Conservation (phyloP, 2,797 vertebrate species). For the Chaunax sp. region DNA sequence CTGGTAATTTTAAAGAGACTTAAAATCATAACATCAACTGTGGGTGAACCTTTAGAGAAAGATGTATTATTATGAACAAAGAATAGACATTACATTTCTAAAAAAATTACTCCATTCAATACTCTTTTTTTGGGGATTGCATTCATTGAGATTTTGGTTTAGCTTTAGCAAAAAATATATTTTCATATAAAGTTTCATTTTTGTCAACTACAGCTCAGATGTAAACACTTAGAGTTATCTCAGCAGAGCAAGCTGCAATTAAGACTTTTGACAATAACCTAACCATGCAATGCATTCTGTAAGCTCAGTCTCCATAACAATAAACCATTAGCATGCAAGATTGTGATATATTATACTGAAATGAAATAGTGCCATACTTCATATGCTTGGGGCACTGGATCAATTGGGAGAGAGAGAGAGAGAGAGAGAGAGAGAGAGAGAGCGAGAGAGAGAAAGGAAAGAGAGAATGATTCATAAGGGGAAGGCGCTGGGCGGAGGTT, state of each 20-base stretch:
- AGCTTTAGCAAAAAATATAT: no score
- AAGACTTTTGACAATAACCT: constrained; percentile 52
- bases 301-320: constrained; percentile 55
- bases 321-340: constrained; percentile 69
- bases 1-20: not conserved
- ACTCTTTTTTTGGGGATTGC: no score
- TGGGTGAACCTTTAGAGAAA: no score
- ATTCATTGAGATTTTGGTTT: no score
- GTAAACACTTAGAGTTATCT: constrained; percentile 35
- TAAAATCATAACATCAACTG: not conserved
- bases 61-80: no score
- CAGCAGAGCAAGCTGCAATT: constrained; percentile 41
- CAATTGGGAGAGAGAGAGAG: constrained; percentile 64
- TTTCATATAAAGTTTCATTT: constrained; percentile 6
- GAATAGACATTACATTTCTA: no score
- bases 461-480: constrained; percentile 79
- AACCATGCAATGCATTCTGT: constrained; percentile 36
- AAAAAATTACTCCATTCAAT: no score
- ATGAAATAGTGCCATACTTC: constrained; percentile 69
- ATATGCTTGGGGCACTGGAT: constrained; percentile 76
- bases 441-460: constrained; percentile 15
- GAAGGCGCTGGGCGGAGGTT: constrained; percentile 59
- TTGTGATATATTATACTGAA: constrained; percentile 72
- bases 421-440: constrained; percentile 12
- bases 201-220: constrained; percentile 15